Conservation (phyloP, 1,140 invertebrate species). For the Apolygus lucorum region DNA sequence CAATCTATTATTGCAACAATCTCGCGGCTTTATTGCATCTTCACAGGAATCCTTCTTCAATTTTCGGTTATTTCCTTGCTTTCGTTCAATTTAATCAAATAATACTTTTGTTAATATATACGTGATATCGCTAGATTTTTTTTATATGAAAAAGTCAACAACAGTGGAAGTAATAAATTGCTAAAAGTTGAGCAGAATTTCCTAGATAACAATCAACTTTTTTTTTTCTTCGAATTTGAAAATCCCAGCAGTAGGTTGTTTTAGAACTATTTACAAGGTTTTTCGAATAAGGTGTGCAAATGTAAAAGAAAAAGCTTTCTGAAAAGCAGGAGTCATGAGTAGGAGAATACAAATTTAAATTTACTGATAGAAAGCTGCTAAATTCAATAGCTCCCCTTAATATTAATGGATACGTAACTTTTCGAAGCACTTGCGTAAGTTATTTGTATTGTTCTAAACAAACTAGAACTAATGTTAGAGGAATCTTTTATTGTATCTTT, state of each 20-base stretch:
- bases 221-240: not conserved
- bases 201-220: not conserved
- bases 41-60: not conserved
- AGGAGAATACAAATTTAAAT: not conserved
- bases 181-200: not conserved
- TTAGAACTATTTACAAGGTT: not conserved
- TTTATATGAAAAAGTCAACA: not conserved
- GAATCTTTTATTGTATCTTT: too few relatives aligned
- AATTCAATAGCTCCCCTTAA: not conserved
- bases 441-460: too few relatives aligned
- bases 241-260: not conserved
- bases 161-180: not conserved
- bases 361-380: not conserved
- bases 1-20: constrained; percentile 1
- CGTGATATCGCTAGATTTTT: not conserved
- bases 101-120: not conserved
- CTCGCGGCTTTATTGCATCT: not conserved
- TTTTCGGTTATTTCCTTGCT: not conserved
- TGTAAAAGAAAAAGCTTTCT: not conserved
- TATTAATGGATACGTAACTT: too few relatives aligned
- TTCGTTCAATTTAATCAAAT: too few relatives aligned
- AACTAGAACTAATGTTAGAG: too few relatives aligned
- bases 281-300: not conserved
- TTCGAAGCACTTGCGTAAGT: too few relatives aligned
- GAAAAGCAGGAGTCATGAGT: not conserved